Evolutionary conservation across 2,797 vertebrate genomes (phyloP).

Genomic region (Pseudomugil tenellus): DNA sequence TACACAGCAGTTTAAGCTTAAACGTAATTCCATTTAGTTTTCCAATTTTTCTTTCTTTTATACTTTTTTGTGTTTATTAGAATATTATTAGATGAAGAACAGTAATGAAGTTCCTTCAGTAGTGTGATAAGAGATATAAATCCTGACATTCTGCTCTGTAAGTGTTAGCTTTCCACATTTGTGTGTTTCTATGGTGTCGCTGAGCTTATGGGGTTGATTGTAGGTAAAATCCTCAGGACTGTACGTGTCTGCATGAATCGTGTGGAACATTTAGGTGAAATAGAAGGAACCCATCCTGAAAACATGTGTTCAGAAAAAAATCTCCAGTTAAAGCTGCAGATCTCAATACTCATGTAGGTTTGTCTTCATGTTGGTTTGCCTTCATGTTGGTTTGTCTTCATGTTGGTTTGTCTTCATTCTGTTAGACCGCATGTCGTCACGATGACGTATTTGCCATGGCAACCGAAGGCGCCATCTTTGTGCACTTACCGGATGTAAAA

Average conservation of each 20-base stretch:
- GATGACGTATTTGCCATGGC: too few relatives aligned
- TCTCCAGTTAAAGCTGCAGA: not conserved
- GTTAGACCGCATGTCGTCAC: too few relatives aligned
- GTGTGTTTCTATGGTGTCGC: slow-evolving; percentile 10
- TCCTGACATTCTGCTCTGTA: not conserved
- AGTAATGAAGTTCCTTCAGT: not conserved
- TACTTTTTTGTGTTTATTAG: too few relatives aligned
- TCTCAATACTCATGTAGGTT: not conserved
- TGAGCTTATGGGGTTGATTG: slow-evolving; percentile 4
- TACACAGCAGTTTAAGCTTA: slow-evolving; percentile 40
- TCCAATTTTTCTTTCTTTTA: slow-evolving; percentile 22
- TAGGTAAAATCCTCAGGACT: slow-evolving; percentile 35
- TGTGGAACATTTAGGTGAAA: slow-evolving; percentile 70
- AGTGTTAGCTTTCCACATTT: not conserved
- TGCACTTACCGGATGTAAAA: too few relatives aligned
- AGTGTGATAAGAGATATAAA: not conserved
- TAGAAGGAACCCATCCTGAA: not conserved
- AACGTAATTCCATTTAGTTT: slow-evolving; percentile 14
- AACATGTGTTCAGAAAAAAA: not conserved
- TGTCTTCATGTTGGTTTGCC: not conserved
- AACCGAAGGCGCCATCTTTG: too few relatives aligned
- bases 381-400: not conserved
- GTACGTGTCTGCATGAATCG: slow-evolving; percentile 49
- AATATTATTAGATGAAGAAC: not conserved
- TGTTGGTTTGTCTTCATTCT: not conserved